Evolutionary conservation across 2,888 invertebrate genomes (phyloP), one percentile per base, ranked within the genome.

Genomic region (Trilocha varians): DNA sequence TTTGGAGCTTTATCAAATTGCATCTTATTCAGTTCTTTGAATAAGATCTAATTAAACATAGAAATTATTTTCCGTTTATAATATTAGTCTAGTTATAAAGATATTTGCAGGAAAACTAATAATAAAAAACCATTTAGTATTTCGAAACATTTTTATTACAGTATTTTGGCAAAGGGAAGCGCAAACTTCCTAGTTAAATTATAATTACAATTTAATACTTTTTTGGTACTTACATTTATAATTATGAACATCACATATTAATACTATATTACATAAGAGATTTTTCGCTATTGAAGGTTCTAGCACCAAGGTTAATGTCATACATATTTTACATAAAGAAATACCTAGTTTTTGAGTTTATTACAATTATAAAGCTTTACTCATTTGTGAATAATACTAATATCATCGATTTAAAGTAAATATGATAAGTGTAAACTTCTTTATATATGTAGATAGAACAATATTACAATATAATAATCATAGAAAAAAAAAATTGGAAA

Each of bases 141-240:
- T 64, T 73, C 74, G 52, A 57, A 70, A 70, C 68, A 65, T 58
- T 68, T 77, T 83, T 78, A 78, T 78, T 82, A 72, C 63, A 67
- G 70, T 59, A 63, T 59, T 84, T 83, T 84, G 83, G 83, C 83
- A 84, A 82, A 79, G 78, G 64, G 78, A 79, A 77, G 78, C 71
- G 62, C 66, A 69, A 70, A 64, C 71, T 69, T 69, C 63, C 68
- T 64, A 59, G 55, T 63, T 67, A 57, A 61, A 50, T 61, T 58
- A 61, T 48, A 53, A 49, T 60, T 61, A 62, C 42, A 55, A 62
- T 61, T 69, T 79, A 83, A 84, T 82, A 83, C 82, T 83, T 83
- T n/a, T 84, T 84, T 82, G 83, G 83, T 79, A 77, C 74, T 70
- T 79, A 78, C 49, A 61, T 11, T 9, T 25, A n/a, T 5, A 11